Conservation (phyloP, 2,888 invertebrate genomes). For the Calameuta idolon region DNA sequence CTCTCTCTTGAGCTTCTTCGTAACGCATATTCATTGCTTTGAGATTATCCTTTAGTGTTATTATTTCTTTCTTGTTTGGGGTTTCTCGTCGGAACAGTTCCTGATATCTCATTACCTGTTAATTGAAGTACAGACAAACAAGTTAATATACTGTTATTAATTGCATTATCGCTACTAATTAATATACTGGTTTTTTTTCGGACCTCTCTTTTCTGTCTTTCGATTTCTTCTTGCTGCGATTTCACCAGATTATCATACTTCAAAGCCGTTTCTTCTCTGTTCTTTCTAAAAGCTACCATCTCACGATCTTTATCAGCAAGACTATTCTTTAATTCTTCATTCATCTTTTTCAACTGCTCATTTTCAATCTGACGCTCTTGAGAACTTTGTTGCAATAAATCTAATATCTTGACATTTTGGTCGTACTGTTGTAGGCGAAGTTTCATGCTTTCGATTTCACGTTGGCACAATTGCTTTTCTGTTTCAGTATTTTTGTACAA, state of each 20-base stretch:
- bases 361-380: slow-evolving; percentile 40
- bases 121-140: not conserved
- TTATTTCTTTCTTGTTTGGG: slow-evolving; percentile 34
- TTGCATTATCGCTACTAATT: not conserved
- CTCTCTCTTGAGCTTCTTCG: slow-evolving; percentile 23
- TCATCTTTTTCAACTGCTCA: slow-evolving; percentile 36
- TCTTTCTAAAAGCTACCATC: slow-evolving; percentile 48
- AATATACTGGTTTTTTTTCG: not conserved
- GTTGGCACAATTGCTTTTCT: not conserved
- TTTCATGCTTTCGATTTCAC: not conserved
- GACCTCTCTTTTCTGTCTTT: slow-evolving; percentile 46
- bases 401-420: slow-evolving; percentile 22
- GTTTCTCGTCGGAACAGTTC: slow-evolving; percentile 40
- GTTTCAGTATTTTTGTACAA: slow-evolving; percentile 27
- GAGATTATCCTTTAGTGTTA: slow-evolving; percentile 27
- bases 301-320: slow-evolving; percentile 46
- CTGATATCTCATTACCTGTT: slow-evolving; percentile 43
- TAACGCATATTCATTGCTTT: slow-evolving; percentile 27
- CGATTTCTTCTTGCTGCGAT: slow-evolving; percentile 46
- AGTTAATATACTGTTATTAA: not conserved
- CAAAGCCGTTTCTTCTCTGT: slow-evolving; percentile 47
- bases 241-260: slow-evolving; percentile 52
- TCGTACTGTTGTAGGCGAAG: slow-evolving; percentile 14
- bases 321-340: slow-evolving; percentile 37
- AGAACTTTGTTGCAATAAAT: slow-evolving; percentile 33